Percentiles rank a stretch among this genome's conserved stretches.
Conservation (phyloP, 1,140 invertebrate species). For the Cotesia chilonis region DNA sequence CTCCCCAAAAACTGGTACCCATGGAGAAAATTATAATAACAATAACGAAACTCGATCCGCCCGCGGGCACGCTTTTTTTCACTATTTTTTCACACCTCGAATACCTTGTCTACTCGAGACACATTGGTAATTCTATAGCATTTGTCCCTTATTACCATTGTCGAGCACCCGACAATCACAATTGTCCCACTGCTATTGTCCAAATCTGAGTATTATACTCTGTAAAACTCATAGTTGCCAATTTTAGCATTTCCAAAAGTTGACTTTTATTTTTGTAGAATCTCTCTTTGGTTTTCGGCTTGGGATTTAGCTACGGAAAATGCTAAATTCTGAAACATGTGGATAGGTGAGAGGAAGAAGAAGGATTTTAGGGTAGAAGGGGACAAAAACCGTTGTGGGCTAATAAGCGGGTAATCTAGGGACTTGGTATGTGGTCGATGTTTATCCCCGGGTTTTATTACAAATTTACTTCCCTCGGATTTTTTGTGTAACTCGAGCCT, state of each 20-base stretch:
- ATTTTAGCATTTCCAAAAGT: too few relatives aligned
- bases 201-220: constrained; percentile 13
- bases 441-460: constrained; percentile 8
- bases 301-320: too few relatives aligned
- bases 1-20: constrained; percentile 64
- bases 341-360: not conserved
- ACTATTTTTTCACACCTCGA: constrained; percentile 41
- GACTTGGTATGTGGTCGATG: constrained; percentile 24
- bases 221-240: not conserved
- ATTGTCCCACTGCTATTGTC: constrained; percentile 7
- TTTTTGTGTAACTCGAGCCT: constrained; percentile 12
- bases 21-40: constrained; percentile 65
- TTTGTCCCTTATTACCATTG: constrained; percentile 50
- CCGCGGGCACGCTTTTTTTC: constrained; percentile 57
- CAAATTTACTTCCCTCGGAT: constrained; percentile 30
- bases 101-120: constrained; percentile 27
- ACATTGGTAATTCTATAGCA: constrained; percentile 47
- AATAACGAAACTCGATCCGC: constrained; percentile 64
- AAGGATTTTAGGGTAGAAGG: not conserved
- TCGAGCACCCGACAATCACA: constrained; percentile 36
- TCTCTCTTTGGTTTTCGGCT: too few relatives aligned
- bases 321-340: not conserved
- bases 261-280: too few relatives aligned
- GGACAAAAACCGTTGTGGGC: constrained; percentile 36
- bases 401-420: constrained; percentile 45